These are phyloP conservation scores for Mesochorus sp. DNA, from an alignment of 2,888 invertebrate genomes.

Conservation along the genomic window DNA sequence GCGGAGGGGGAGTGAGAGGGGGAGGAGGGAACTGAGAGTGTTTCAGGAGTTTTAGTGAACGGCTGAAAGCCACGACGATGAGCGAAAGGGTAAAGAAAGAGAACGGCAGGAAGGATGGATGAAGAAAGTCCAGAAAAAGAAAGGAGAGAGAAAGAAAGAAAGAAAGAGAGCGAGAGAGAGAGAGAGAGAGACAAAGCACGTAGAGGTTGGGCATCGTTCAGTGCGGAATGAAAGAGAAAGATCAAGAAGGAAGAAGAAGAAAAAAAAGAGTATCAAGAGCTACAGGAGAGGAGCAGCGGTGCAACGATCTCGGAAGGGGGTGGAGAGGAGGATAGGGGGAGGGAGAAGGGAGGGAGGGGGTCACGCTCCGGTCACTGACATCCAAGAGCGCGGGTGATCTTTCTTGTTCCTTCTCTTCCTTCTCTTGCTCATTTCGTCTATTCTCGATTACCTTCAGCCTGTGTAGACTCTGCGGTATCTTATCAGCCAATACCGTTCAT, in stretches of 20 bases:
- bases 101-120: slow-evolving; percentile 35
- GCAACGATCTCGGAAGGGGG: slow-evolving; percentile 72
- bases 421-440: slow-evolving; percentile 10
- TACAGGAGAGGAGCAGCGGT: slow-evolving; percentile 69
- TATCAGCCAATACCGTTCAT: no score
- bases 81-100: slow-evolving; percentile 20
- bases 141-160: slow-evolving; percentile 20
- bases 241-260: slow-evolving; percentile 47
- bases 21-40: slow-evolving; percentile 9
- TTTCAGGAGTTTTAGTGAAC: slow-evolving; percentile 55
- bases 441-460: no score
- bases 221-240: slow-evolving; percentile 58
- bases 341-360: slow-evolving; percentile 65
- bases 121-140: slow-evolving; percentile 25
- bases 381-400: slow-evolving; percentile 71
- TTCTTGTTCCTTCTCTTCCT: slow-evolving; percentile 65
- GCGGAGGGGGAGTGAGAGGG: slow-evolving; percentile 1
- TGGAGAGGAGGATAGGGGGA: background rate
- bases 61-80: slow-evolving; percentile 35
- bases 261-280: slow-evolving; percentile 38
- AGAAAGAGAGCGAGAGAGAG: slow-evolving; percentile 30
- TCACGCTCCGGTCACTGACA: slow-evolving; percentile 81
- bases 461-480: no score
- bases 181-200: slow-evolving; percentile 16
- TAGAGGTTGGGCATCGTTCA: slow-evolving; percentile 33